Conservation (phyloP, 2,888 invertebrate species). For the Anaspis maculata region DNA sequence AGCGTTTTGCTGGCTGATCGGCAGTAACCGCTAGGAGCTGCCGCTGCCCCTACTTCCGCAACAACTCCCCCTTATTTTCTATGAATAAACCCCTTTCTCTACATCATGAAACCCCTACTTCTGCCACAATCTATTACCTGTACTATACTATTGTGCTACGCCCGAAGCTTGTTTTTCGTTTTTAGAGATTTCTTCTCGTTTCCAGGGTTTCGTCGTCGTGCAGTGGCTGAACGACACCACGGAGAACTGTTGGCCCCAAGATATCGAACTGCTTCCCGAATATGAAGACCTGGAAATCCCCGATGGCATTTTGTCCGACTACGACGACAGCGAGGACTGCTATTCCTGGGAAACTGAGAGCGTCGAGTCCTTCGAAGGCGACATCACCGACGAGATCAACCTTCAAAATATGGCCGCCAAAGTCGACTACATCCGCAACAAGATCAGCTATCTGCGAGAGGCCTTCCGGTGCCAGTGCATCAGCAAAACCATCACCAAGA, state of each 20-base stretch:
- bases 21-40: too few relatives aligned
- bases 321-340: slow-evolving; percentile 16
- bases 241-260: slow-evolving; percentile 89
- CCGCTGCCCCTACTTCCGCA: too few relatives aligned
- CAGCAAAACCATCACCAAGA: slow-evolving; percentile 49
- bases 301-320: slow-evolving; percentile 36
- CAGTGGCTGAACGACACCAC: slow-evolving; percentile 85
- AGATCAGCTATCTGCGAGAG: slow-evolving; percentile 54
- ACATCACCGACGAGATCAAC: slow-evolving; percentile 41
- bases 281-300: slow-evolving; percentile 69
- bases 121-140: too few relatives aligned
- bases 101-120: too few relatives aligned
- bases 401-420: slow-evolving; percentile 62
- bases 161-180: background rate
- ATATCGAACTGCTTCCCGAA: slow-evolving; percentile 57
- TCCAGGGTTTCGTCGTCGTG: slow-evolving; percentile 69
- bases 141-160: too few relatives aligned
- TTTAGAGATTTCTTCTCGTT: too few relatives aligned
- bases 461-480: slow-evolving; percentile 71
- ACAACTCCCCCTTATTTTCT: too few relatives aligned
- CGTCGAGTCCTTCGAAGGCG: slow-evolving; percentile 50
- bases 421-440: slow-evolving; percentile 36
- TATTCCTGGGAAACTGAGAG: slow-evolving; percentile 76
- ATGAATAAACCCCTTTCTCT: too few relatives aligned
- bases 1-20: too few relatives aligned